Conservation (phyloP, 2,888 invertebrate genomes). For the Nudaria mundana region DNA sequence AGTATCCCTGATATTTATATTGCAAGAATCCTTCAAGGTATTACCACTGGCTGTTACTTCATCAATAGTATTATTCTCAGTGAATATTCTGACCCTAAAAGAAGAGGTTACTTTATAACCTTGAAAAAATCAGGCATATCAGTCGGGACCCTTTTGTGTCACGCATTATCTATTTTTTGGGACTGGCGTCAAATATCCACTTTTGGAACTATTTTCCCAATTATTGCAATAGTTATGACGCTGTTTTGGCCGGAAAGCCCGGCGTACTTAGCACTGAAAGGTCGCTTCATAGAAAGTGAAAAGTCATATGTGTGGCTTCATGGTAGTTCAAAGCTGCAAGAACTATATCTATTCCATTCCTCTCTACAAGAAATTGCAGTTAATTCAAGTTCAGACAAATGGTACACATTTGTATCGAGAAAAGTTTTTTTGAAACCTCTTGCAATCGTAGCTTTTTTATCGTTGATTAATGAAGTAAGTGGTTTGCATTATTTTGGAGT, state of each 20-base stretch:
- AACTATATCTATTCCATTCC: slow-evolving; percentile 31
- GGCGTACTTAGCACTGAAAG: slow-evolving; percentile 41
- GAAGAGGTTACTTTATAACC: slow-evolving; percentile 44
- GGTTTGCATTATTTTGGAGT: slow-evolving; percentile 42
- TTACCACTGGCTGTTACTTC: slow-evolving; percentile 37
- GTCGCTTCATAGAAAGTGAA: slow-evolving; percentile 40
- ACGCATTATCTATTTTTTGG: slow-evolving; percentile 33
- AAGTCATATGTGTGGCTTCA: slow-evolving; percentile 39
- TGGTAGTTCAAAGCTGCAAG: slow-evolving; percentile 33
- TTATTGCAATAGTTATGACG: slow-evolving; percentile 26
- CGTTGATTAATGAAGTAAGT: slow-evolving; percentile 37
- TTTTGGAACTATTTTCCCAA: slow-evolving; percentile 20
- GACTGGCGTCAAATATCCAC: slow-evolving; percentile 43
- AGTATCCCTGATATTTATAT: slow-evolving; percentile 29
- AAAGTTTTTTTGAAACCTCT: slow-evolving; percentile 43
- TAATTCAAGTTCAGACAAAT: slow-evolving; percentile 4
- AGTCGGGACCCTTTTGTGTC: slow-evolving; percentile 39
- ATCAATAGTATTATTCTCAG: slow-evolving; percentile 35
- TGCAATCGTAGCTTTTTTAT: slow-evolving; percentile 31
- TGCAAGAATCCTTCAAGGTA: slow-evolving; percentile 42
- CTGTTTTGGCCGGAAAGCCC: slow-evolving; percentile 51
- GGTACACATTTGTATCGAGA: slow-evolving; percentile 20
- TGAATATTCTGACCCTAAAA: slow-evolving; percentile 41
- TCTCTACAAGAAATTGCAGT: slow-evolving; percentile 23
- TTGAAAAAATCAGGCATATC: slow-evolving; percentile 33